Conservation (phyloP, 1,140 invertebrate species). For the Conus ventricosus region DNA sequence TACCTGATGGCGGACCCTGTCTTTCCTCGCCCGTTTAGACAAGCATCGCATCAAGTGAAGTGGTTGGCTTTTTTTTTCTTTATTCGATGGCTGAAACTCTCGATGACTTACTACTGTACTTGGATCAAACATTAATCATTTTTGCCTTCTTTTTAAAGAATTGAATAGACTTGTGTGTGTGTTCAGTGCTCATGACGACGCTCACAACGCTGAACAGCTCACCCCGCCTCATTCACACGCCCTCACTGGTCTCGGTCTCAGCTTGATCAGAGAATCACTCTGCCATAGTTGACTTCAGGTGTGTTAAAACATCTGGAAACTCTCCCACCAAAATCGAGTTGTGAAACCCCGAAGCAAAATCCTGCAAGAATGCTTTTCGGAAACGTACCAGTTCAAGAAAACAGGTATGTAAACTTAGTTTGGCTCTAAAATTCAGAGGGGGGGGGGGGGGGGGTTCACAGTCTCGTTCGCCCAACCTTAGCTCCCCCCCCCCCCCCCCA, state of each 20-base stretch:
- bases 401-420: not conserved
- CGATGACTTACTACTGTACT: not conserved
- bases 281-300: too few species aligned
- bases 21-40: conserved; percentile 18
- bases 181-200: not conserved
- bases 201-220: not conserved
- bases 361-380: too few species aligned
- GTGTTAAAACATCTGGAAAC: too few species aligned
- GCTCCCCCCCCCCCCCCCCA: too few species aligned
- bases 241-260: too few species aligned
- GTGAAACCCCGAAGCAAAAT: too few species aligned
- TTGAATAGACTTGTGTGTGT: not conserved
- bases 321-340: too few species aligned
- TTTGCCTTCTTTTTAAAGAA: not conserved
- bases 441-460: too few species aligned
- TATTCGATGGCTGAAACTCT: not conserved
- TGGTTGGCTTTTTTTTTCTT: not conserved
- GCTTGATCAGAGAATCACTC: too few species aligned
- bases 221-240: too few species aligned
- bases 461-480: too few species aligned
- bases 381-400: not conserved
- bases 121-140: not conserved
- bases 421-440: too few species aligned
- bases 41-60: not conserved
- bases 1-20: conserved; percentile 54